Evolutionary conservation across 1,140 invertebrate species (phyloP).

Genomic region (Megathymus violae): DNA sequence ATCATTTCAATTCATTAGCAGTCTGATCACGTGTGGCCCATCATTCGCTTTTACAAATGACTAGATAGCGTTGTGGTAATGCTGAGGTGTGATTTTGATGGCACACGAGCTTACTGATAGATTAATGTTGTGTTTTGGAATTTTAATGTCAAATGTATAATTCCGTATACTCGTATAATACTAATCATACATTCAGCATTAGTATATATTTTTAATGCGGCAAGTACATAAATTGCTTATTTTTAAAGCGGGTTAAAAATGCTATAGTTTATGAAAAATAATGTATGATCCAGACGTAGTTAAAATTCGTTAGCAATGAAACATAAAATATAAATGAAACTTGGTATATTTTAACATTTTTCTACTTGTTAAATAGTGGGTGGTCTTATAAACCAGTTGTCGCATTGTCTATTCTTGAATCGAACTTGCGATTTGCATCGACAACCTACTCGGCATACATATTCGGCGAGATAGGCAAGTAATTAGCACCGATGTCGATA

Average conservation of each 20-base stretch:
- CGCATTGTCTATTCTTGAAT: slow-evolving; percentile 80
- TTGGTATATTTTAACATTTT: not conserved
- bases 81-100: slow-evolving; percentile 52
- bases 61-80: slow-evolving; percentile 49
- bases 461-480: slow-evolving; percentile 64
- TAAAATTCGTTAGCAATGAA: too few species aligned
- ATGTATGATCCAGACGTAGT: too few species aligned
- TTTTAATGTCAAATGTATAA: not conserved
- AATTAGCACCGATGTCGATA: slow-evolving; percentile 75
- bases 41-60: slow-evolving; percentile 62
- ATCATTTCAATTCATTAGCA: slow-evolving; percentile 57
- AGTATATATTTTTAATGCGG: too few species aligned
- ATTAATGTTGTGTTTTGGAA: slow-evolving; percentile 12
- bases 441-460: slow-evolving; percentile 75
- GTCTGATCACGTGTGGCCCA: slow-evolving; percentile 58
- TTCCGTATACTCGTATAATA: too few species aligned
- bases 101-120: slow-evolving; percentile 37
- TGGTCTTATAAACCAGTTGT: slow-evolving; percentile 74
- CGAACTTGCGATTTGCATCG: slow-evolving; percentile 81
- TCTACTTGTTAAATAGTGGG: slow-evolving; percentile 48
- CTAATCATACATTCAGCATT: too few species aligned
- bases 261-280: too few species aligned
- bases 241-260: too few species aligned
- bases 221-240: too few species aligned
- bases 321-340: too few species aligned